These are phyloP conservation scores for Catocala sponsa DNA, from an alignment of 2,888 invertebrate genomes.

Conservation along the genomic window DNA sequence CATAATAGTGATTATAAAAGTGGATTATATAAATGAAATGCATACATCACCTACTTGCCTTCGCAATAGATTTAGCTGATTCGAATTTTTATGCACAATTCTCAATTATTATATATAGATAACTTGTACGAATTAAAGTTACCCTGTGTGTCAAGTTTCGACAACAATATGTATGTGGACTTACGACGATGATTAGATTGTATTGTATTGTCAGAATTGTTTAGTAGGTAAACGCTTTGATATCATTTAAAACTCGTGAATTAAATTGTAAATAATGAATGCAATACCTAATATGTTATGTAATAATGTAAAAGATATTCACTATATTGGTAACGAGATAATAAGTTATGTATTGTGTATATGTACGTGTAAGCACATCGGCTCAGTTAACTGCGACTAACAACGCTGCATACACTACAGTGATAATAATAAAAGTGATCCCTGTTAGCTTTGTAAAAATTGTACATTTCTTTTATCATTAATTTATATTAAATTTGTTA, in stretches of 20 bases:
- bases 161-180: slow-evolving; percentile 52
- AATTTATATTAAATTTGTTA: slow-evolving; percentile 88
- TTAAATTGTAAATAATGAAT: slow-evolving; percentile 55
- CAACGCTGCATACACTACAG: slow-evolving; percentile 68
- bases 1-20: slow-evolving; percentile 58
- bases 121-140: slow-evolving; percentile 75
- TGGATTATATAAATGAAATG: slow-evolving; percentile 62
- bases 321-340: slow-evolving; percentile 55
- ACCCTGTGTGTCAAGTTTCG: slow-evolving; percentile 72
- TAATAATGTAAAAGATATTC: slow-evolving; percentile 55
- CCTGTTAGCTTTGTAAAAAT: slow-evolving; percentile 84
- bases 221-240: slow-evolving; percentile 47
- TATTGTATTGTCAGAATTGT: slow-evolving; percentile 46
- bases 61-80: slow-evolving; percentile 78
- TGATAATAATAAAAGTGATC: slow-evolving; percentile 83
- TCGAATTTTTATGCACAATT: slow-evolving; percentile 78
- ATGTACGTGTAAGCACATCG: slow-evolving; percentile 51
- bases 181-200: slow-evolving; percentile 47
- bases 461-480: slow-evolving; percentile 86
- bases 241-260: slow-evolving; percentile 44
- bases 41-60: slow-evolving; percentile 85
- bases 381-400: slow-evolving; percentile 55
- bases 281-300: slow-evolving; percentile 48
- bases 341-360: slow-evolving; percentile 42
- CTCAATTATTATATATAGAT: slow-evolving; percentile 62